These are phyloP conservation scores for Hippopotamus amphibius DNA, from an alignment of 2,113 vertebrate species.

Conservation along the genomic window DNA sequence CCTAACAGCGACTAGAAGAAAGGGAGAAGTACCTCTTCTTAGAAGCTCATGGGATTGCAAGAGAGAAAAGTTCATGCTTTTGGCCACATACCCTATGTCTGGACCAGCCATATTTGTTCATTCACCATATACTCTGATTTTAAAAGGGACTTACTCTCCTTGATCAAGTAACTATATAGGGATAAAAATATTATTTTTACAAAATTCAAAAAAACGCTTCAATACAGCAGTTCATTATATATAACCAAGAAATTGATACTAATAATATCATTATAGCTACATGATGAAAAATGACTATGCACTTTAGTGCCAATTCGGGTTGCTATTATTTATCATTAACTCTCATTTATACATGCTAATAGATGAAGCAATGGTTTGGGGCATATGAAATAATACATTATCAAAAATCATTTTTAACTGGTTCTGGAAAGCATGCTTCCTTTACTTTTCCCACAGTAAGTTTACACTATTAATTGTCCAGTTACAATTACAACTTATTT, in stretches of 20 bases:
- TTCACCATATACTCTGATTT: background rate
- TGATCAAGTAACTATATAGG: background rate
- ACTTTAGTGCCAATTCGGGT: background rate
- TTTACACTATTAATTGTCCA: background rate
- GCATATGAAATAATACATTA: background rate
- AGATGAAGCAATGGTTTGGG: background rate
- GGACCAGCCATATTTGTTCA: background rate
- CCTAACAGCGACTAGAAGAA: too few relatives aligned
- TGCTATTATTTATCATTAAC: background rate
- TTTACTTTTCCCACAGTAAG: background rate
- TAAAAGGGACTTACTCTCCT: background rate
- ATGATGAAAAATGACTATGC: background rate
- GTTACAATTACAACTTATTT: constrained; percentile 8
- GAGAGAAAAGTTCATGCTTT: background rate
- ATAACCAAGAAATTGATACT: background rate
- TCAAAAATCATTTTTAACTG: background rate
- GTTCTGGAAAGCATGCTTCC: background rate
- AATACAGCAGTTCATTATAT: background rate
- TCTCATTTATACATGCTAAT: background rate
- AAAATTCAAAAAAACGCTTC: background rate
- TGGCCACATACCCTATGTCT: background rate
- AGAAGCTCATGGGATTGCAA: background rate
- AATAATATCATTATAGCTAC: background rate
- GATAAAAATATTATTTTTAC: background rate
- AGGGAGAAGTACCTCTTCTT: background rate